Percentiles rank a stretch among this genome's conserved stretches.
Conservation (phyloP, 2,797 vertebrate genomes). For the Enteromius unitaeniatus region DNA sequence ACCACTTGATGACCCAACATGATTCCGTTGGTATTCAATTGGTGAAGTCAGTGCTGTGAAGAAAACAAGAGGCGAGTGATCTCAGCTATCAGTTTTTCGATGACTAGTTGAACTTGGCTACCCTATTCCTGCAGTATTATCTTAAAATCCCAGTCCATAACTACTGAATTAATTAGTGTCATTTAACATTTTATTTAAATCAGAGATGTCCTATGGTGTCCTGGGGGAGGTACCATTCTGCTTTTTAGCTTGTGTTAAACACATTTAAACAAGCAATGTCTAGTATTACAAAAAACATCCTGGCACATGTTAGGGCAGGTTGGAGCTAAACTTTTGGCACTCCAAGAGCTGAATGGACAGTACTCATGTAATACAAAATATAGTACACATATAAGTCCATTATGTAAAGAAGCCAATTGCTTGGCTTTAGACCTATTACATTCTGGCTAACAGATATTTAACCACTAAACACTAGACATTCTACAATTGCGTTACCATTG, state of each 20-base stretch:
- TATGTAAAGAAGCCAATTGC: not conserved
- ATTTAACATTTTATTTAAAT: not conserved
- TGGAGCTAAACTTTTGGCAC: not conserved
- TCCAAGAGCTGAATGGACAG: not conserved
- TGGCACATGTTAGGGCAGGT: not conserved
- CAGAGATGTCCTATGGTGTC: not conserved
- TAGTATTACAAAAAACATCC: not conserved
- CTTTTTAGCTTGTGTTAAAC: not conserved
- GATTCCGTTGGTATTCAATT: conserved; percentile 98
- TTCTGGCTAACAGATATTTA: not conserved
- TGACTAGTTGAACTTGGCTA: not conserved
- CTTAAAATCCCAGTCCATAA: not conserved
- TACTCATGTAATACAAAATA: not conserved
- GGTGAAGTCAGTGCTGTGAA: conserved; percentile 92
- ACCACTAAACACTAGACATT: not conserved
- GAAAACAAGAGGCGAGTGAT: conserved; percentile 23
- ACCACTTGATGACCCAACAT: conserved; percentile 81
- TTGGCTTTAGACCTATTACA: not conserved
- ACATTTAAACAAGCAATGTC: not conserved
- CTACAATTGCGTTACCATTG: conserved; percentile 82
- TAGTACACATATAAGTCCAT: not conserved
- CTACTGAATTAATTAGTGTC: not conserved
- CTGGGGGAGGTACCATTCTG: not conserved
- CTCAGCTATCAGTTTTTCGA: not conserved
- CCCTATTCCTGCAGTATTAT: not conserved